Percentiles rank a stretch among this genome's conserved stretches.
These are phyloP conservation scores for Aphrophora alni DNA, from an alignment of 2,888 invertebrate species.

Conservation along the genomic window DNA sequence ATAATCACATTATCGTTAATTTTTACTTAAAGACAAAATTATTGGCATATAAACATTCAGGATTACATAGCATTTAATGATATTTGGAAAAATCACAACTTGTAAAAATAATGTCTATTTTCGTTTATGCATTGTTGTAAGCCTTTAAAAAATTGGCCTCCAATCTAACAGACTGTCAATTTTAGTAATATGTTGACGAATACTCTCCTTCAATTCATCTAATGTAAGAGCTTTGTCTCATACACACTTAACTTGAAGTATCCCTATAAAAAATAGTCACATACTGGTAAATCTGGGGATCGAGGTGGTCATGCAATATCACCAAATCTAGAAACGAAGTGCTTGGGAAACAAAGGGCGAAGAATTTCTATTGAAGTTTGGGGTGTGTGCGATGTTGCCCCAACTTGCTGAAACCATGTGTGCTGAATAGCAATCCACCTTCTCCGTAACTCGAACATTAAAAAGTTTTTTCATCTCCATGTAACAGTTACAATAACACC, in stretches of 20 bases:
- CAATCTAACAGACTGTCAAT: too few species aligned
- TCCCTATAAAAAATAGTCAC: background rate
- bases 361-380: background rate
- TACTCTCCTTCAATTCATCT: too few species aligned
- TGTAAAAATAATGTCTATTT: too few species aligned
- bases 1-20: background rate
- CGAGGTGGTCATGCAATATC: background rate
- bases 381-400: background rate
- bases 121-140: too few species aligned
- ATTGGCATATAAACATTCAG: too few species aligned
- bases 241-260: background rate
- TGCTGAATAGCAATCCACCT: background rate
- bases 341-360: background rate
- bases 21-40: too few species aligned
- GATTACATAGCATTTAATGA: too few species aligned
- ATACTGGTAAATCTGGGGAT: background rate
- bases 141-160: too few species aligned
- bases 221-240: background rate
- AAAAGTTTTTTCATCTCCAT: background rate
- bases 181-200: too few species aligned
- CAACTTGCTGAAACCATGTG: background rate
- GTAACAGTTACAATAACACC: background rate
- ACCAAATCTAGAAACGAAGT: background rate
- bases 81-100: too few species aligned
- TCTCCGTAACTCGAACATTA: too few species aligned